Base-by-base conservation (phyloP, 2,797 vertebrate species). In the Poecilia velifera region DNA sequence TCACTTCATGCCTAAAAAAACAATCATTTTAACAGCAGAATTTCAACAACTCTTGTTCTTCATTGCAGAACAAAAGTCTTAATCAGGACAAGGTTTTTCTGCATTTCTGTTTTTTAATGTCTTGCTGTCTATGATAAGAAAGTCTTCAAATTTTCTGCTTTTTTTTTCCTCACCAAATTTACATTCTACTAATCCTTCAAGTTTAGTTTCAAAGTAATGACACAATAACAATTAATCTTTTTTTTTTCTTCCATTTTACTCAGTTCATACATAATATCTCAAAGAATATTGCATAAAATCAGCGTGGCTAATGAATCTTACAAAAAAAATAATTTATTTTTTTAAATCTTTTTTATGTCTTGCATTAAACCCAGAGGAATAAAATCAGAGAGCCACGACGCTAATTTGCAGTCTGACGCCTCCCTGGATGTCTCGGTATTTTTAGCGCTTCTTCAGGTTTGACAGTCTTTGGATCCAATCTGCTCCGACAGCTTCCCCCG, bases 371-470 rank as follows among this genome's bases (percentile, higher is more conserved):
- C 71, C 39, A 59, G 34, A 82, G 78, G 47, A 80, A 83, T 88
- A 84, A 89, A 90, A 77, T 70, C 82, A 80, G 47, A 45, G 88
- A 84, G 79, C 72, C 59, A 80, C 81, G 71, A 43, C 46, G 46
- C 53, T 79, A 1, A 73, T 78, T 74, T 77, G 34, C 68, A 66
- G 74, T 82, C 39, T 36, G 73, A 68, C 73, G 47, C 34, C 25
- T 75, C 10, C 0, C 49, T 0, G 62, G 82, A 79, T 76, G 64
- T 64, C 41, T 68, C 46, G 36, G 74, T 78, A 77, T 86, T 89
- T 83, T 76, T 51, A 36, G 76, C 51, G 5, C 53, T 77, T 2
- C 10, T 20, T 53, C 79, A 66, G 72, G 57, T 73, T 6, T 73
- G 86, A 84, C 83, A 73, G 57, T 66, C 53, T 16, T 72, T 47